phyloP scores from a whole-genome alignment of 2,797 vertebrate species.

The Urosaurus nigricauda region DNA sequence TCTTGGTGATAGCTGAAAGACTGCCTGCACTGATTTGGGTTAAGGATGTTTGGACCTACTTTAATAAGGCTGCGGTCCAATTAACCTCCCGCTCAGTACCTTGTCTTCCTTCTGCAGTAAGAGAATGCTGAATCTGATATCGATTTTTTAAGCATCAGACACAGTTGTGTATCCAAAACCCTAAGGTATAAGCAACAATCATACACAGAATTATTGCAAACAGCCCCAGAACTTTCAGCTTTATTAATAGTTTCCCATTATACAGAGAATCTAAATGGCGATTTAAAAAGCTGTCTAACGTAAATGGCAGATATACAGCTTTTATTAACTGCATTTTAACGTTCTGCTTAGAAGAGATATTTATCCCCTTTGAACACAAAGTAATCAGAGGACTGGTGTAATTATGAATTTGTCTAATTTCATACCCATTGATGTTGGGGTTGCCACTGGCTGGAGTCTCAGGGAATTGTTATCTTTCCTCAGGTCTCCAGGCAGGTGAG shows the following conservation, averaged over 20 bases:
- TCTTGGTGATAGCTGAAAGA: neutral
- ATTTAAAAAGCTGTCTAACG: neutral
- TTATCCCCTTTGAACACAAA: neutral
- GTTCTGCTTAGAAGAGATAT: neutral
- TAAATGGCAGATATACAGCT: conserved; percentile 1
- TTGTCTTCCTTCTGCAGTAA: neutral
- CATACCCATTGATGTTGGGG: too few relatives aligned
- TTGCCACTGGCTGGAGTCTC: too few relatives aligned
- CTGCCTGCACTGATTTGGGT: neutral
- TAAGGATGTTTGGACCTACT: neutral
- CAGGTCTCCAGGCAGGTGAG: too few relatives aligned
- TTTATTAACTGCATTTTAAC: neutral
- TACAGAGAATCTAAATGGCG: neutral
- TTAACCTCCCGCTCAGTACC: neutral
- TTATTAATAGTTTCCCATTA: conserved; percentile 5
- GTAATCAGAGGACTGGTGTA: neutral
- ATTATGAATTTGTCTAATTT: neutral
- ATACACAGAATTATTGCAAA: neutral
- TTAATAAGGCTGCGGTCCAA: neutral
- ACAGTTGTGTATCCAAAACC: neutral
- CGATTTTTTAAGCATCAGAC: neutral
- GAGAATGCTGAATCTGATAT: neutral
- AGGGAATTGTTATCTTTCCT: too few relatives aligned
- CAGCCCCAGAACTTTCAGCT: neutral
- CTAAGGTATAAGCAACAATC: conserved; percentile 1